A percentile compares a stretch with the other conserved stretches of the same genome.
Evolutionary conservation across 2,797 vertebrate species (phyloP).

Genomic region (Cryptoblepharus egeriae): DNA sequence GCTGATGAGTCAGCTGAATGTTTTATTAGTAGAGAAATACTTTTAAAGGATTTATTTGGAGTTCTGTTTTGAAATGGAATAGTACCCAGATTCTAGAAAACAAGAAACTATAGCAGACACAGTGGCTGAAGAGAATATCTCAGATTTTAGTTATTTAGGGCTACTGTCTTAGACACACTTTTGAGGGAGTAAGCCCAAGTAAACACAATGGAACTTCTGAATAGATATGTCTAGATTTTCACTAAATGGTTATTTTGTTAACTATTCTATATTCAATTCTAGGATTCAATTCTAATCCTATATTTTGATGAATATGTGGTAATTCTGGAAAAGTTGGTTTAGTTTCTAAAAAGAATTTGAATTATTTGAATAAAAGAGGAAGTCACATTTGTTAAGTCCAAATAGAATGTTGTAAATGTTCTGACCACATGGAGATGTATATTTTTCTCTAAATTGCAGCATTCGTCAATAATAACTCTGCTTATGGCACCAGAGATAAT

Average conservation of each 20-base stretch:
- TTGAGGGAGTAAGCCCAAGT: too few relatives aligned
- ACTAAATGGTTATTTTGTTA: too few relatives aligned
- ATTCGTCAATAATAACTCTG: neutral
- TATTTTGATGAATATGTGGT: neutral
- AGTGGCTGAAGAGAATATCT: neutral
- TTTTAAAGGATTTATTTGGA: neutral
- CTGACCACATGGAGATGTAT: neutral
- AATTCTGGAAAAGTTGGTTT: too few relatives aligned
- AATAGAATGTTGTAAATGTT: neutral
- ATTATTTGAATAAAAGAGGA: neutral
- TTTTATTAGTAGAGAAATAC: neutral
- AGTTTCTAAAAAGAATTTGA: neutral
- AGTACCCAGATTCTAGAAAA: neutral
- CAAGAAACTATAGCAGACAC: neutral
- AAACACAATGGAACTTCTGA: too few relatives aligned
- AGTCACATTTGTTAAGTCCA: neutral
- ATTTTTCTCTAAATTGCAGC: neutral
- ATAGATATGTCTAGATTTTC: too few relatives aligned
- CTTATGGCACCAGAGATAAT: neutral
- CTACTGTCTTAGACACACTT: too few relatives aligned
- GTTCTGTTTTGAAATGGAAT: neutral
- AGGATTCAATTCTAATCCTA: neutral
- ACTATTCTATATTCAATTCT: too few relatives aligned
- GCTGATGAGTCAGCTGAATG: neutral
- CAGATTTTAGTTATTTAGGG: neutral